Conservation (phyloP, 1,140 invertebrate species). For the Macrobrachium nipponense region DNA sequence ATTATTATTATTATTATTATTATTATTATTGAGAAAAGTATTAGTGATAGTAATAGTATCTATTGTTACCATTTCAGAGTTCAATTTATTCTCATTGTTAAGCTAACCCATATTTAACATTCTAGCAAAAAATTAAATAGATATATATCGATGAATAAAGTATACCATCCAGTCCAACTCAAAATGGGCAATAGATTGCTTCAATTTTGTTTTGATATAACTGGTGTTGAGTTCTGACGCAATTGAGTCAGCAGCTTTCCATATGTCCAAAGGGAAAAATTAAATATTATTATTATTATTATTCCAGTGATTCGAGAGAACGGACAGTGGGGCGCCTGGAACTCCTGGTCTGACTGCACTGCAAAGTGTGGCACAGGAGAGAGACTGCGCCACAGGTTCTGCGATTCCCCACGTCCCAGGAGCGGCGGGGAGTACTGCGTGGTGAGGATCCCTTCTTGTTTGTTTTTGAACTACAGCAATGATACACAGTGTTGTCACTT, state of each 20-base stretch:
- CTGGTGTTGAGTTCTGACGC: no score
- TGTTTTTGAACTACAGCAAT: not conserved
- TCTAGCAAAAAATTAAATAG: no score
- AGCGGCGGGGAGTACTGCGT: slow-evolving; percentile 47
- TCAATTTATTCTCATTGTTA: no score
- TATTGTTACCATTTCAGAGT: no score
- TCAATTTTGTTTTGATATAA: no score
- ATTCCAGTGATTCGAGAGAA: slow-evolving; percentile 68
- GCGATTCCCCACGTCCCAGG: slow-evolving; percentile 48
- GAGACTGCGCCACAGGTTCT: slow-evolving; percentile 46
- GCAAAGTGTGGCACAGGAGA: slow-evolving; percentile 21
- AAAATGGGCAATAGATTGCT: no score
- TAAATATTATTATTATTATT: not conserved
- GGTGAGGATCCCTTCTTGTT: slow-evolving; percentile 62
- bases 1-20: no score
- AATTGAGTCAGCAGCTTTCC: not conserved
- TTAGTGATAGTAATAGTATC: no score
- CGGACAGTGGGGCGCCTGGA: slow-evolving; percentile 50
- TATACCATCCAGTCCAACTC: no score
- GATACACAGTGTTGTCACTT: not conserved
- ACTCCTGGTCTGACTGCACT: slow-evolving; percentile 37
- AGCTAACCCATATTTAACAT: no score
- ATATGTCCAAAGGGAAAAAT: not conserved
- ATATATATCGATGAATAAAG: no score
- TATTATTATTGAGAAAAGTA: no score